These are phyloP conservation scores for Probaryconus sp. DNA, from an alignment of 1,140 invertebrate species.

Conservation along the genomic window DNA sequence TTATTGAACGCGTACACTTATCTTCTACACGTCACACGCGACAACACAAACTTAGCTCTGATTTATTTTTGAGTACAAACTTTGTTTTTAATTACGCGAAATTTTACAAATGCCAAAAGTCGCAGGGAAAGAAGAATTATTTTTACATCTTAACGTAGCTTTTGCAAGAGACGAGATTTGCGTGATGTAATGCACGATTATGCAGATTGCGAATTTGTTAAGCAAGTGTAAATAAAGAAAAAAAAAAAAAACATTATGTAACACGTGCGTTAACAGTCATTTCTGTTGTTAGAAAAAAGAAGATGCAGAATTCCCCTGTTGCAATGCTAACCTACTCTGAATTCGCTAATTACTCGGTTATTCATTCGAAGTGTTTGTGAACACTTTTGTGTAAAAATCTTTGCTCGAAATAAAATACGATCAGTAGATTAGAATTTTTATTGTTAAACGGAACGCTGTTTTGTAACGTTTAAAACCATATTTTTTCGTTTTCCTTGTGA, in stretches of 20 bases:
- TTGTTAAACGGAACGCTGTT: no score
- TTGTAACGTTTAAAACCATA: no score
- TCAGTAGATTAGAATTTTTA: no score
- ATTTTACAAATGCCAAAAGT: slow-evolving; percentile 21
- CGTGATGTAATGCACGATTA: slow-evolving; percentile 11
- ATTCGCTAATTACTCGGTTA: no score
- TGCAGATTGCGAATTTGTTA: slow-evolving; percentile 26
- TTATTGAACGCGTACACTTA: slow-evolving; percentile 25
- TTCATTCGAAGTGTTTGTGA: no score
- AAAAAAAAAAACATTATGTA: slow-evolving; percentile 31
- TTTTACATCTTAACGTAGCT: neutral
- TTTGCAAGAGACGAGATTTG: slow-evolving; percentile 1
- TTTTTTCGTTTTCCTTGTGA: no score
- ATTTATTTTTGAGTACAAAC: slow-evolving; percentile 21
- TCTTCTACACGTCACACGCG: slow-evolving; percentile 3
- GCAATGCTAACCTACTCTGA: no score
- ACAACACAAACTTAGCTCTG: neutral
- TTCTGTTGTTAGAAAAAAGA: no score
- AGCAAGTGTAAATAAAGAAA: slow-evolving; percentile 27
- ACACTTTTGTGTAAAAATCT: no score
- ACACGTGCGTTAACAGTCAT: neutral
- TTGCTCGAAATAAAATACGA: no score
- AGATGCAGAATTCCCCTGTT: no score
- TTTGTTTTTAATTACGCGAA: slow-evolving; percentile 22
- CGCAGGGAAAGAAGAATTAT: neutral